Percentiles rank a stretch among this genome's conserved stretches.
phyloP scores from a whole-genome alignment of 2,797 vertebrate species.

The Sebastes variabilis region DNA sequence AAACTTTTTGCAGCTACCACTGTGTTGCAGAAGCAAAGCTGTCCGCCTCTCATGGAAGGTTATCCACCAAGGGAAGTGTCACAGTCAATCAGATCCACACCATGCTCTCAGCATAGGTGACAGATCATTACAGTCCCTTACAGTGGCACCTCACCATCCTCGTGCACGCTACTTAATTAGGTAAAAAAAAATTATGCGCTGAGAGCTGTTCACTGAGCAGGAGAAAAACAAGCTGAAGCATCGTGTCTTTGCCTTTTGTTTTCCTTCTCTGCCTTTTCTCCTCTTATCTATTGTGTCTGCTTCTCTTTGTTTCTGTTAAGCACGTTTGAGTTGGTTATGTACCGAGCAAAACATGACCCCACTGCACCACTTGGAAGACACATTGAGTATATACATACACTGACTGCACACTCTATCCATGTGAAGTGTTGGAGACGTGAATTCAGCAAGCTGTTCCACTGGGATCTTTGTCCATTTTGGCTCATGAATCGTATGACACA shows the following conservation, averaged over 20 bases:
- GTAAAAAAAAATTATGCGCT: conserved; percentile 52
- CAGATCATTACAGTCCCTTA: conserved; percentile 67
- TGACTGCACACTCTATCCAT: not conserved
- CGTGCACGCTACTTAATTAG: conserved; percentile 54
- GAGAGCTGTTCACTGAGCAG: conserved; percentile 27
- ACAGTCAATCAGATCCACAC: conserved; percentile 63
- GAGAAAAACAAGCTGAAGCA: conserved; percentile 35
- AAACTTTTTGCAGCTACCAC: not conserved
- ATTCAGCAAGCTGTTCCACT: conserved; percentile 12
- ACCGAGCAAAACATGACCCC: conserved; percentile 9
- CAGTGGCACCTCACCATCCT: conserved; percentile 52
- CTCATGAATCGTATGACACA: conserved; percentile 21
- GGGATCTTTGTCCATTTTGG: conserved; percentile 45
- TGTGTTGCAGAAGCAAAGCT: not conserved
- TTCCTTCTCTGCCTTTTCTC: not conserved
- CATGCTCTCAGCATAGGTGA: conserved; percentile 56
- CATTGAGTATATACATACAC: not conserved
- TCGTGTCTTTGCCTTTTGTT: conserved; percentile 30
- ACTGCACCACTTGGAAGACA: not conserved
- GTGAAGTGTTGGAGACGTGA: conserved; percentile 4
- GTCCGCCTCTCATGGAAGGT: conserved; percentile 35
- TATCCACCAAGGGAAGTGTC: conserved; percentile 63
- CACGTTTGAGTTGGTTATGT: conserved; percentile 32
- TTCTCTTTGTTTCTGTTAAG: conserved; percentile 42
- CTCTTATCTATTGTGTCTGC: conserved; percentile 16